Base-by-base conservation (phyloP, 1,140 invertebrate genomes). In the Linepithema humile region DNA sequence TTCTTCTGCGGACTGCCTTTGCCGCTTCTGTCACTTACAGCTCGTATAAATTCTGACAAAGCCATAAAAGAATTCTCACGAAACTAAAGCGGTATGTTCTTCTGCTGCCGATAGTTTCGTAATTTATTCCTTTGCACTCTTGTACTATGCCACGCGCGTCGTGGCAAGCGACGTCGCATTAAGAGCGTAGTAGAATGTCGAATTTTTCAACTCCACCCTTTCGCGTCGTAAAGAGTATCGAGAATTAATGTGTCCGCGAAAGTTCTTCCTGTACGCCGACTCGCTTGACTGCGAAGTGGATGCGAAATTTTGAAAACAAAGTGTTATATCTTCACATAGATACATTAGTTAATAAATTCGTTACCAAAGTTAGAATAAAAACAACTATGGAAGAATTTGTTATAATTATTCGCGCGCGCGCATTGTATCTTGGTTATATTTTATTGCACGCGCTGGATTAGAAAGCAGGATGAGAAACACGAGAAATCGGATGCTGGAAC, bases 1-100 rank as follows among this genome's bases (percentile, higher is more conserved):
- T 65, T 84, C 62, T 60, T 70, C 35, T 55, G 78, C 69, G 84
- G 73, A 78, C 83, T 83, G 87, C 86, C 88, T 87, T 86, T 85
- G 87, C 87, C 87, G 90, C 85, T 91, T 85, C 88, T 90, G 91
- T 92, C 91, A 92, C 90, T 92, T 92, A 89, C 91, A 92, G 90
- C 85, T 84, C 90, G 91, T 90, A 92, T 92, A 92, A 92, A 92
- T 92, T 90, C 87, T 72, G 48, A 82, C 87, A 84, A 89, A 90
- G 87, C 65, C 88, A 88, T 86, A 86, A 88, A 87, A 87, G 85
- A 85, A 84, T 86, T 89, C 75, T 73, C 67, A 45, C 83, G 67
- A 85, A 80, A 88, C 83, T 77, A 50, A 84, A 85, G 40, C 83
- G 23, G 70, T 53, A 85, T 29, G 65, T 85, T 50, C 57, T 65